Evolutionary conservation across 2,113 vertebrate genomes (phyloP).

Genomic region (Bolborhynchus lineola): DNA sequence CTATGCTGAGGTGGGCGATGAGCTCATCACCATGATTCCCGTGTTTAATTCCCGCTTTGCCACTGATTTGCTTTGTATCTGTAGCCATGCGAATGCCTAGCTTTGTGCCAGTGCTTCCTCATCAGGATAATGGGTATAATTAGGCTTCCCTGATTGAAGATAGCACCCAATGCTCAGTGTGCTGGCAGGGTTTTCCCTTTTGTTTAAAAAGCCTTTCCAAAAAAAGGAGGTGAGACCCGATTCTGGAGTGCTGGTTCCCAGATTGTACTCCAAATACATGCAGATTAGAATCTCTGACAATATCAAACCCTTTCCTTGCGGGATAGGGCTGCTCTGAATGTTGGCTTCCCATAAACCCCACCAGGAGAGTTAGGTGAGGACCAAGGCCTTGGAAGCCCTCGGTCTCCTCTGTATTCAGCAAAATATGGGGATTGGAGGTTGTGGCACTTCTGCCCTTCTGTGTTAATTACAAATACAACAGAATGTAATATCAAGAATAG

Average conservation of each 20-base stretch:
- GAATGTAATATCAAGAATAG: conserved; percentile 8
- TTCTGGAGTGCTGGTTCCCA: background rate
- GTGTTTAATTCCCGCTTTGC: conserved; percentile 24
- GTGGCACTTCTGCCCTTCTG: background rate
- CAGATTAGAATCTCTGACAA: background rate
- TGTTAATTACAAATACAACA: conserved; percentile 4
- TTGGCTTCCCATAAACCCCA: background rate
- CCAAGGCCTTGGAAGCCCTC: background rate
- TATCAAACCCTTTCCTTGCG: background rate
- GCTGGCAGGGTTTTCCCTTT: background rate
- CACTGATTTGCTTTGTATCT: conserved; percentile 15
- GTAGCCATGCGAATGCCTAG: background rate
- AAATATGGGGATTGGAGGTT: background rate
- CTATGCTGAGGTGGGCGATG: background rate
- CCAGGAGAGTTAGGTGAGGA: background rate
- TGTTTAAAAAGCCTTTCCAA: background rate
- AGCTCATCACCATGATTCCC: background rate
- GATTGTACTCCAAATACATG: background rate
- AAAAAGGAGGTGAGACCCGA: background rate
- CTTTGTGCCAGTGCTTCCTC: conserved; percentile 48
- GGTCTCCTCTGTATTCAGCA: background rate
- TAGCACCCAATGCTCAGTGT: background rate
- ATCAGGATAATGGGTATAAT: conserved; percentile 51
- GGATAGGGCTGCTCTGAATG: background rate
- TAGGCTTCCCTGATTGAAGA: conserved; percentile 48